These are phyloP conservation scores for Drosophila seguyi DNA, from an alignment of 1,140 invertebrate species.

Conservation along the genomic window DNA sequence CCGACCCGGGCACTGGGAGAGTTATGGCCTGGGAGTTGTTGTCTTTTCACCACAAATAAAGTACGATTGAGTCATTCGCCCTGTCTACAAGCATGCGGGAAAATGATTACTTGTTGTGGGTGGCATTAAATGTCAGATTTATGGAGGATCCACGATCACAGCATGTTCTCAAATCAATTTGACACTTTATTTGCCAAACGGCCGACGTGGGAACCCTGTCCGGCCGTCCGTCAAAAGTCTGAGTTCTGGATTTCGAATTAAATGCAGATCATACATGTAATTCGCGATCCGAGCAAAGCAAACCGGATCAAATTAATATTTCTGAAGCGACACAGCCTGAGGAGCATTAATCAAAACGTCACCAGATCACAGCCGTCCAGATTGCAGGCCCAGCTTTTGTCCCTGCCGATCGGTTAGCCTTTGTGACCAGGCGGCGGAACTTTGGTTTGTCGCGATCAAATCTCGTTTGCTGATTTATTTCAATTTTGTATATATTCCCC, in stretches of 20 bases:
- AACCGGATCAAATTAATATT: slow-evolving; percentile 67
- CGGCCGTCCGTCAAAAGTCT: slow-evolving; percentile 52
- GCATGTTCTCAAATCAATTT: slow-evolving; percentile 75
- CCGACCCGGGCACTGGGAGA: slow-evolving; percentile 31
- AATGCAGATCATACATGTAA: slow-evolving; percentile 49
- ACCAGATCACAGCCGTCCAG: slow-evolving; percentile 59
- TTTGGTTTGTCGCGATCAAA: slow-evolving; percentile 40
- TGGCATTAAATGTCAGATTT: slow-evolving; percentile 83
- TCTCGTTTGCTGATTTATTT: slow-evolving; percentile 68
- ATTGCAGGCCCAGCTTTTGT: slow-evolving; percentile 58
- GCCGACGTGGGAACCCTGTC: slow-evolving; percentile 70
- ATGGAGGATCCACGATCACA: slow-evolving; percentile 43
- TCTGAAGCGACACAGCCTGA: slow-evolving; percentile 32
- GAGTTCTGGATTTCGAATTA: slow-evolving; percentile 29
- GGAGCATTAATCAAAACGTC: slow-evolving; percentile 75
- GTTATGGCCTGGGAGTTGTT: slow-evolving; percentile 63
- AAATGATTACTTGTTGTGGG: slow-evolving; percentile 62
- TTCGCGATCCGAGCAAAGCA: slow-evolving; percentile 10
- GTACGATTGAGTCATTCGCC: slow-evolving; percentile 72
- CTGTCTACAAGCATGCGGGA: slow-evolving; percentile 40
- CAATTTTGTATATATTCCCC: slow-evolving; percentile 59
- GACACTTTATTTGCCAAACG: slow-evolving; percentile 69
- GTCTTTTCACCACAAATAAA: slow-evolving; percentile 52
- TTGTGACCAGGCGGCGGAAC: slow-evolving; percentile 72
- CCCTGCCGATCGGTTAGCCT: slow-evolving; percentile 41